Conservation (phyloP, 2,797 vertebrate species). For the Picus viridis region DNA sequence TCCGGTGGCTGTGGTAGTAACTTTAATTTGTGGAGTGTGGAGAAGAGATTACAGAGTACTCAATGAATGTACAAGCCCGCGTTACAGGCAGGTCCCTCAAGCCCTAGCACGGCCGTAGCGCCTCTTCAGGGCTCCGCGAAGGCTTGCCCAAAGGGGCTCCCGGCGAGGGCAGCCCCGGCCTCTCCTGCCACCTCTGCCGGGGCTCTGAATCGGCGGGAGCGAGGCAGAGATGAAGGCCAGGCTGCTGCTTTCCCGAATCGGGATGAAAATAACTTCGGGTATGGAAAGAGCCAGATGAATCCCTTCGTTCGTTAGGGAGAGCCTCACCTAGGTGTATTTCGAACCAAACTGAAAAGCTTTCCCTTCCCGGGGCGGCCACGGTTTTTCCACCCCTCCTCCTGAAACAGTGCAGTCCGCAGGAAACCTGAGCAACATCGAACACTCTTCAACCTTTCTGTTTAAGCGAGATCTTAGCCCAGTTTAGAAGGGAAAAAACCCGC, state of each 20-base stretch:
- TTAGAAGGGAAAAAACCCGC: rapidly evolving
- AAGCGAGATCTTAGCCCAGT: neutral
- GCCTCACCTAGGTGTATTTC: neutral
- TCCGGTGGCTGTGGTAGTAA: too few relatives aligned
- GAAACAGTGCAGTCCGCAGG: neutral
- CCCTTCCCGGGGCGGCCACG: neutral
- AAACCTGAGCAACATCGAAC: neutral
- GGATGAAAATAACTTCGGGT: neutral
- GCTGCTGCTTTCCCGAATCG: neutral
- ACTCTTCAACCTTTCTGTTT: neutral
- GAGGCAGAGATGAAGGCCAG: neutral
- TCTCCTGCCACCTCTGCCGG: neutral
- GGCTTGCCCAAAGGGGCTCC: neutral
- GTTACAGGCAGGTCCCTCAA: neutral
- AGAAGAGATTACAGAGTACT: neutral
- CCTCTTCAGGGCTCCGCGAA: neutral
- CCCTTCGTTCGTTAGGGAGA: neutral
- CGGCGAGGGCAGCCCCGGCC: neutral
- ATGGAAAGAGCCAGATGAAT: neutral
- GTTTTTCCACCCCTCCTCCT: neutral
- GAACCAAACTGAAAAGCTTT: neutral
- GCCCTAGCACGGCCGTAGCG: neutral
- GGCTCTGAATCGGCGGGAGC: neutral
- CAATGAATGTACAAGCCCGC: neutral
- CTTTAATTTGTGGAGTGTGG: neutral